These are phyloP conservation scores for Gasterosteus nipponicus DNA, from an alignment of 2,113 vertebrate genomes.

Conservation along the genomic window DNA sequence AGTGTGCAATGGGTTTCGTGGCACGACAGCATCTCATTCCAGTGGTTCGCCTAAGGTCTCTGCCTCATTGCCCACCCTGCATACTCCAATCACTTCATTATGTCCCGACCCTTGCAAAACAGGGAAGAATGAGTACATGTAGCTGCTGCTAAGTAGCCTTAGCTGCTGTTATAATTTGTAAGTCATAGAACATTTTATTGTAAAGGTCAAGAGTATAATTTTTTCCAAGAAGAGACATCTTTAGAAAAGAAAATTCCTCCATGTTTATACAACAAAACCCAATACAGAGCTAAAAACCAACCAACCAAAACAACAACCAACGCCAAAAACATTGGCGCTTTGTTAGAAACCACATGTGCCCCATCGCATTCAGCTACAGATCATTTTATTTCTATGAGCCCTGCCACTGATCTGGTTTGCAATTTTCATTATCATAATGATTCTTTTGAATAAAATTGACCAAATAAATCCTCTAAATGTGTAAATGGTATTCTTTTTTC, in stretches of 20 bases:
- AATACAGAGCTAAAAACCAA: neutral
- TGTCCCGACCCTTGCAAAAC: constrained; percentile 91
- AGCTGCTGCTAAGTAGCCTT: too few species aligned
- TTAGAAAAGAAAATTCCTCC: neutral
- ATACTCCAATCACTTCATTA: constrained; percentile 97
- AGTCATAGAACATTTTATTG: too few species aligned
- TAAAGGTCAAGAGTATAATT: too few species aligned
- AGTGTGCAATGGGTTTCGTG: constrained; percentile 97
- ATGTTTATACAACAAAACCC: neutral
- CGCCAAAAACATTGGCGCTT: neutral
- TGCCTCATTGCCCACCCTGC: constrained; percentile 93
- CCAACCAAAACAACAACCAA: neutral
- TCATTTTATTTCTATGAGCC: too few species aligned
- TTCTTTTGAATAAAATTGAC: neutral
- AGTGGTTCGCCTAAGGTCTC: constrained; percentile 96
- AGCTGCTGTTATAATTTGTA: neutral
- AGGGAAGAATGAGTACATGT: neutral
- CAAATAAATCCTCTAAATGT: too few species aligned
- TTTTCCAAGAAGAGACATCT: too few species aligned
- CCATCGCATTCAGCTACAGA: too few species aligned
- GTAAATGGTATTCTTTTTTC: too few species aligned
- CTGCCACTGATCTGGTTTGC: too few species aligned
- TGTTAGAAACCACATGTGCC: neutral
- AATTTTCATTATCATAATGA: too few species aligned
- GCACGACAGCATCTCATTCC: constrained; percentile 96